Conservation (phyloP, 2,888 invertebrate genomes). For the Pristionchus exspectatus region DNA sequence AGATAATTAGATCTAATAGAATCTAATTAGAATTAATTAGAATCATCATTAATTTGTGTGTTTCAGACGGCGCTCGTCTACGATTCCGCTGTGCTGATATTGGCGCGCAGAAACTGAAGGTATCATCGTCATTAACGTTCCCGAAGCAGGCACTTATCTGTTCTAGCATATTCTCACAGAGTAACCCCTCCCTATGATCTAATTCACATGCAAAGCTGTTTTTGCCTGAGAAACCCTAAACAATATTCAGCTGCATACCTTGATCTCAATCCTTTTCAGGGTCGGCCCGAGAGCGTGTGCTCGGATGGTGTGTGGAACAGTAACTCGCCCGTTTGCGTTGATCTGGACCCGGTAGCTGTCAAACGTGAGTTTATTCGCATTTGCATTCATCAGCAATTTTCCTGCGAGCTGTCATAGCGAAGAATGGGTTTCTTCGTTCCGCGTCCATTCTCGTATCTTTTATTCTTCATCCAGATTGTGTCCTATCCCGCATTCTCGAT, state of each 20-base stretch:
- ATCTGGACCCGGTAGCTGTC: slow-evolving; percentile 46
- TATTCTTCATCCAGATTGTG: no score
- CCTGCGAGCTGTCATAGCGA: neutral
- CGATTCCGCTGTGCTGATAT: slow-evolving; percentile 72
- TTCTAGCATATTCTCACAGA: no score
- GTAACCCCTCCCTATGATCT: no score
- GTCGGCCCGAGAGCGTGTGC: slow-evolving; percentile 63
- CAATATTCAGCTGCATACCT: no score
- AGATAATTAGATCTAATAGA: no score
- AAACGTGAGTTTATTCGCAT: slow-evolving; percentile 30
- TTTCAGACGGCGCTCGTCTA: slow-evolving; percentile 66
- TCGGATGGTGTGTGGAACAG: slow-evolving; percentile 64
- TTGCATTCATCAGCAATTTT: neutral
- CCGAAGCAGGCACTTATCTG: no score
- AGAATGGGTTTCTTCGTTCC: neutral
- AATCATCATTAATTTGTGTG: no score
- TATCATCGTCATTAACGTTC: neutral
- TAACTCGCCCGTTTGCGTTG: slow-evolving; percentile 63
- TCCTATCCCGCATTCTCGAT: no score
- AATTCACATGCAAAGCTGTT: no score
- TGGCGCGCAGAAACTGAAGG: slow-evolving; percentile 67
- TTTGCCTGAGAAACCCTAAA: no score
- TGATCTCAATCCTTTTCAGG: slow-evolving; percentile 57
- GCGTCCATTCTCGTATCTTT: neutral
- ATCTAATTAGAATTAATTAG: no score